A percentile compares a stretch with the other conserved stretches of the same genome.
These are phyloP conservation scores for Temnothorax nylanderi DNA, from an alignment of 1,140 invertebrate species.

Conservation along the genomic window DNA sequence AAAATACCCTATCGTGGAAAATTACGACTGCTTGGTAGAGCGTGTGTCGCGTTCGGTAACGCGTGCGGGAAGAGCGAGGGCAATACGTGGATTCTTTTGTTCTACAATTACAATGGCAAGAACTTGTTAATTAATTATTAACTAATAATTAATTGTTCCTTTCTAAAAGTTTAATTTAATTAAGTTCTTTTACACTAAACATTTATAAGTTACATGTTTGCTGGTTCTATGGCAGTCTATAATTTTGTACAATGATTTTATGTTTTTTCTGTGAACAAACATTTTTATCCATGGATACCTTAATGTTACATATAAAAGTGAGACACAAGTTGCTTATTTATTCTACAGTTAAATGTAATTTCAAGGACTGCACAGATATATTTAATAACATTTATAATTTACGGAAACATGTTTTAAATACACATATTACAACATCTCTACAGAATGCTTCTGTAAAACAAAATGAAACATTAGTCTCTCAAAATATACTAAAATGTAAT, in stretches of 20 bases:
- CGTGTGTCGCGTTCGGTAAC: constrained; percentile 57
- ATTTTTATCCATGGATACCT: neutral
- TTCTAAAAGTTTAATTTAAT: too few relatives aligned
- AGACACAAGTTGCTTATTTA: neutral
- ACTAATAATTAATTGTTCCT: too few relatives aligned
- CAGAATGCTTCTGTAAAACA: neutral
- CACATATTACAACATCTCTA: neutral
- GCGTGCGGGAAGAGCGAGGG: constrained; percentile 66
- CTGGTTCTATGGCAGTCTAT: neutral
- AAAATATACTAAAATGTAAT: neutral
- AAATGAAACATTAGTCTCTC: neutral
- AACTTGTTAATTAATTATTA: too few relatives aligned
- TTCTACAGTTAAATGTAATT: neutral
- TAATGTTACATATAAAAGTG: constrained; percentile 3
- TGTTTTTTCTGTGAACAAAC: neutral
- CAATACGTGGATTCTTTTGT: neutral
- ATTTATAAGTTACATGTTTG: too few relatives aligned
- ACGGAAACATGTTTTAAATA: neutral
- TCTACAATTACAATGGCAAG: too few relatives aligned
- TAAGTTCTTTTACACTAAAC: too few relatives aligned
- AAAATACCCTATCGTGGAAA: constrained; percentile 26
- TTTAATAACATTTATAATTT: constrained; percentile 24
- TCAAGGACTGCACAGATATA: neutral
- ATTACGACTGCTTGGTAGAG: constrained; percentile 74
- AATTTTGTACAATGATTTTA: neutral